Percentiles rank a stretch among this genome's conserved stretches.
phyloP scores from a whole-genome alignment of 2,113 vertebrate species.

The Psilopogon haemacephalus region DNA sequence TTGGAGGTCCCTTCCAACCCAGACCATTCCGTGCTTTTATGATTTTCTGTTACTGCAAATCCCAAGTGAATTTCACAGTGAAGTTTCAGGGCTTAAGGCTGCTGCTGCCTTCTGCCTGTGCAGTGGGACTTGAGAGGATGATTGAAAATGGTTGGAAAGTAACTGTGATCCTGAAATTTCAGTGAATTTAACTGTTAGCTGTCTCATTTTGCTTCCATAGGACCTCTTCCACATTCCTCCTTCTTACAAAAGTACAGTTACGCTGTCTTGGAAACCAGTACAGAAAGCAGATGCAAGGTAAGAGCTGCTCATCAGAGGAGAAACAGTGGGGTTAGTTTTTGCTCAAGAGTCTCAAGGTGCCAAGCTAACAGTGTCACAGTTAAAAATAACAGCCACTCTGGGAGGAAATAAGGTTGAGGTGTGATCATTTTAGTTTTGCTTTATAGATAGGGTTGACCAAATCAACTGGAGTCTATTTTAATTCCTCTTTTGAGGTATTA shows the following conservation, averaged over 20 bases:
- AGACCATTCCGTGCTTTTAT: too few relatives aligned
- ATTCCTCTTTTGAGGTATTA: neutral
- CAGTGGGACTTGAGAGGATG: neutral
- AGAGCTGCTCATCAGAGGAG: slow-evolving; percentile 9
- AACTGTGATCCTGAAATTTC: neutral
- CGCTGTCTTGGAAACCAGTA: slow-evolving; percentile 97
- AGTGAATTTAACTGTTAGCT: neutral
- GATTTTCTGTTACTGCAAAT: neutral
- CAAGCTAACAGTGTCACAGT: neutral
- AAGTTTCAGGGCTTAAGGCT: neutral
- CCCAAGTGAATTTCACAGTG: neutral
- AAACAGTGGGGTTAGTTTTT: neutral
- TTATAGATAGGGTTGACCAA: neutral
- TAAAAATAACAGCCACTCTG: neutral
- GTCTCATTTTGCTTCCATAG: slow-evolving; percentile 71
- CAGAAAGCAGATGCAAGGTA: slow-evolving; percentile 90
- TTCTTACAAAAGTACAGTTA: slow-evolving; percentile 97
- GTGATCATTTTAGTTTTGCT: neutral
- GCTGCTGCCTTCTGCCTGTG: neutral
- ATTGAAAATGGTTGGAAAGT: neutral
- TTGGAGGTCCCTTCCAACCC: too few relatives aligned
- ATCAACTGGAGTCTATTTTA: neutral
- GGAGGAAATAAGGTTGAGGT: neutral
- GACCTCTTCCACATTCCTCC: slow-evolving; percentile 99
- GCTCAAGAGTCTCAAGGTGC: neutral